A percentile compares a stretch with the other conserved stretches of the same genome.
Evolutionary conservation across 2,888 invertebrate genomes (phyloP).

Genomic region (Tineola bisselliella): DNA sequence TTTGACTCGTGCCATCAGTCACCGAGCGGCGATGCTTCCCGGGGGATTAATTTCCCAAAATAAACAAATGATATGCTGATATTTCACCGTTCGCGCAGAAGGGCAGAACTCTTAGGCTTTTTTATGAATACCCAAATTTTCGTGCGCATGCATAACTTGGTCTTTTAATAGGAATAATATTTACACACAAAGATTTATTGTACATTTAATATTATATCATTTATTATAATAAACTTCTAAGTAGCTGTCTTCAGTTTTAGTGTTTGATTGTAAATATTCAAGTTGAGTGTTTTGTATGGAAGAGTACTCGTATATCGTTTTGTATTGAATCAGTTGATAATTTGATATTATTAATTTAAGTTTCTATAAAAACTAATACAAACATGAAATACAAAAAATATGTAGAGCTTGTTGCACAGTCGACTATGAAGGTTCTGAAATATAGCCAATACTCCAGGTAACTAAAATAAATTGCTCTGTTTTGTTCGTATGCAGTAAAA

Average conservation of each 20-base stretch:
- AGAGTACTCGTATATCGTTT: no score
- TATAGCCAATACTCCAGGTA: conserved; percentile 1
- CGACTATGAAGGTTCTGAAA: neutral
- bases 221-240: no score
- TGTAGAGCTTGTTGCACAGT: neutral
- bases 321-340: no score
- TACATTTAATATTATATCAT: no score
- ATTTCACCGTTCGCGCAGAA: conserved; percentile 27
- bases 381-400: neutral
- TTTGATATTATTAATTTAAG: no score
- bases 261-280: no score
- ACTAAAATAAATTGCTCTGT: neutral
- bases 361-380: no score
- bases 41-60: conserved; percentile 50
- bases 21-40: conserved; percentile 24
- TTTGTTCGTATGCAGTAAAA: neutral
- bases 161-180: no score
- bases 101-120: neutral
- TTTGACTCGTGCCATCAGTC: conserved; percentile 52
- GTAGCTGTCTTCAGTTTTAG: no score
- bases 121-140: neutral
- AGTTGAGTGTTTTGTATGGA: no score
- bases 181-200: no score
- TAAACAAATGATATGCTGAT: conserved; percentile 54
- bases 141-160: neutral